Evolutionary conservation across 1,140 invertebrate genomes (phyloP), one percentile per base, ranked within the genome.

Genomic region (Drosophila pruinosa): DNA sequence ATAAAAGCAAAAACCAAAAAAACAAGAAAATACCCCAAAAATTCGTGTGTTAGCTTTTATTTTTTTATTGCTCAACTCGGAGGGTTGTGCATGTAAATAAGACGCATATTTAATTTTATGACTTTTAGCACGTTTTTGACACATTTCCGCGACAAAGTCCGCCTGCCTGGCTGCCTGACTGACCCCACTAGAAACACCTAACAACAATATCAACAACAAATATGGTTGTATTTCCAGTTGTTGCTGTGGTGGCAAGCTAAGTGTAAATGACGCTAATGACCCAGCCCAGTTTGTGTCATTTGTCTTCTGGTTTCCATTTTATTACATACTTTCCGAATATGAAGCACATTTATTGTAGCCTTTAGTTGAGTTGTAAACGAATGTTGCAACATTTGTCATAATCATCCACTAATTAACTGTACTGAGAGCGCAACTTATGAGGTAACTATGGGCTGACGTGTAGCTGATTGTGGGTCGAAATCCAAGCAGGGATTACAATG

Each of bases 121-220:
- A 88, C 83, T 89, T 88, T 88, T 88, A 88, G 82, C 82, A 88
- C 83, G 83, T 88, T 88, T 88, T 88, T 89, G 83, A 88, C 82
- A 88, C 82, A 88, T 88, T 88, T 88, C 83, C 83, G 82, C 83
- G 63, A 73, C 83, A 57, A 65, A 74, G 45, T 71, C 15, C 5
- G 31, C 31, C 31, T 34, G 47, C 28, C 17, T 15, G 45, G 68
- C 15, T 12, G 31, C 31, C 31, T 34, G 47, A 22, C 17, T 15
- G n/a, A 36, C 47, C 24, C 8, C 43, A 14, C 21, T 24, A 22
- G 43, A 67, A 39, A 52, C 38, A 48, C 36, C 45, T 15, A 28
- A 39, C 28, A 28, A 48, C 34, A 36, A 31, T 36, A 48, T 21
- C 28, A 34, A 54, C 28, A 58, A 68, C 54, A 53, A 43, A 43